A percentile compares a stretch with the other conserved stretches of the same genome.
Evolutionary conservation across 2,888 invertebrate species (phyloP).

Genomic region (Drosophila borborema): DNA sequence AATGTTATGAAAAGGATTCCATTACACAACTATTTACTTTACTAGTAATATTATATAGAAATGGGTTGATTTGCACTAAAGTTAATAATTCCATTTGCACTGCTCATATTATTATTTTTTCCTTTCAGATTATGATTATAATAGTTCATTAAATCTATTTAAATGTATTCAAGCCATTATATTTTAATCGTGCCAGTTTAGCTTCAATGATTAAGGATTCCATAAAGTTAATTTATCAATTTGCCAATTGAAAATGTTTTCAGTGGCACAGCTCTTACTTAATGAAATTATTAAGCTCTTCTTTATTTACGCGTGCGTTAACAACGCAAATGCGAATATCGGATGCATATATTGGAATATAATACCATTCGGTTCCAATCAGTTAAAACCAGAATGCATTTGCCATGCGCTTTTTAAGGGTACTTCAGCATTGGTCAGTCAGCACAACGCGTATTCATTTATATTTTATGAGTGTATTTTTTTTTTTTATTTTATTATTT

Average conservation of each 20-base stretch:
- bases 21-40: too few relatives aligned
- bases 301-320: conserved; percentile 21
- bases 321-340: conserved; percentile 16
- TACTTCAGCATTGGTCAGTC: conserved; percentile 39
- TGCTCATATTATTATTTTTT: too few relatives aligned
- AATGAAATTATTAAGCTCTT: conserved; percentile 9
- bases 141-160: too few relatives aligned
- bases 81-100: too few relatives aligned
- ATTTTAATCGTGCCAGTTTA: not conserved
- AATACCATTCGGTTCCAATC: conserved; percentile 35
- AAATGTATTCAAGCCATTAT: not conserved
- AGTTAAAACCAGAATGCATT: conserved; percentile 45
- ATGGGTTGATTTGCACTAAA: too few relatives aligned
- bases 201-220: not conserved
- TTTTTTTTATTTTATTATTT: not conserved
- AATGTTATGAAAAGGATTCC: not conserved
- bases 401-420: conserved; percentile 38
- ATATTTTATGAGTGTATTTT: conserved; percentile 11
- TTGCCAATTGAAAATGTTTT: not conserved
- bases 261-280: not conserved
- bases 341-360: conserved; percentile 21
- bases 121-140: too few relatives aligned
- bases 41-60: too few relatives aligned
- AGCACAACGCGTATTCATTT: conserved; percentile 24
- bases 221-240: not conserved